Base-by-base conservation (phyloP, 2,113 vertebrate species). In the Pluvianellus socialis region DNA sequence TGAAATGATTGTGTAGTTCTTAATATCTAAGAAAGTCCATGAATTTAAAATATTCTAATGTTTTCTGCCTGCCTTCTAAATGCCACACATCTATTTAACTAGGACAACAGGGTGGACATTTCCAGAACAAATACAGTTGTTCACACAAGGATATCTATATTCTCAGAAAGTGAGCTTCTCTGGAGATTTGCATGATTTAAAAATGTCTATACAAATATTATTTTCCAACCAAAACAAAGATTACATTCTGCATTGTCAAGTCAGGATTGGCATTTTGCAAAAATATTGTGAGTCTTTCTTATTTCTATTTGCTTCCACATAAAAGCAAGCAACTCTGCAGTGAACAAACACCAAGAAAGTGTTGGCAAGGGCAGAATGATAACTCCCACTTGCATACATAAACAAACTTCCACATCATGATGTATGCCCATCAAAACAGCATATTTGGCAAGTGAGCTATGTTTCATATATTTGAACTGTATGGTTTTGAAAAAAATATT, bases 91-190 rank as follows among this genome's bases (percentile, higher is more conserved):
- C 24, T 92, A 12, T 65, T 94, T 65, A 71, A 73, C 38, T 45
- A 80, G 42, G 40, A 62, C 35, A 90, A 49, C 6, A n/a, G 3
- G 2, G 27, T 58, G 32, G 38, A 56, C 22, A n/a, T 61, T 94
- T 94, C 73, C 71, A 93, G 58, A 90, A 79, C 71, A 97, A 96
- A 96, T 85, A 94, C 84, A 86, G 87, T 75, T 97, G 92, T 96
- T 92, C 94, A 95, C n/a, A 97, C 79, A 94, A 65, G 26, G 17
- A 33, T 92, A 95, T 66, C 66, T 74, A 3, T 42, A 70, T 50
- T 76, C n/a, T 58, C 49, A 81, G 35, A 71, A 79, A 77, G 8
- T 8, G 8, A 45, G 8, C 7, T 74, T 18, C 6, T 50, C 30
- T 44, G 18, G 50, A 85, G 62, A 76, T 79, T 85, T 75, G 19